Conservation (phyloP, 2,888 invertebrate species). For the Oasisia sp. region DNA sequence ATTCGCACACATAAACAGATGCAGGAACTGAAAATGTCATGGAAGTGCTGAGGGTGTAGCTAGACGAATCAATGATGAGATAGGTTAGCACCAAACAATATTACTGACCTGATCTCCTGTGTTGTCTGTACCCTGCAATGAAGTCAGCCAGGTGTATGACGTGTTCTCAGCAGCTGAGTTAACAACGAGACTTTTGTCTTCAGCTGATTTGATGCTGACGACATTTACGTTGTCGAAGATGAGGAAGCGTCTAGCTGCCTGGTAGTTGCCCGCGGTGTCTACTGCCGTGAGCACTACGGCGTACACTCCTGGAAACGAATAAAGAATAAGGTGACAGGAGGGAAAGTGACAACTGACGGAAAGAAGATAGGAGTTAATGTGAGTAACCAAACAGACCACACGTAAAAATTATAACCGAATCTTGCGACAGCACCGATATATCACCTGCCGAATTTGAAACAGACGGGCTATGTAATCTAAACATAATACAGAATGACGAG, state of each 20-base stretch:
- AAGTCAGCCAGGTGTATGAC: slow-evolving; percentile 24
- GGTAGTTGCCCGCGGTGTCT: slow-evolving; percentile 21
- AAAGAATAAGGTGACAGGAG: too few species aligned
- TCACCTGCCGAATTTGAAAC: too few species aligned
- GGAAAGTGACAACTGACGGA: too few species aligned
- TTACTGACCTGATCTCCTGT: not conserved
- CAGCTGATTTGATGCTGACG: not conserved
- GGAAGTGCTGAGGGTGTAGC: not conserved
- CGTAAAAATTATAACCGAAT: too few species aligned
- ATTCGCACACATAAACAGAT: too few species aligned
- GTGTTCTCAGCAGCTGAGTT: slow-evolving; percentile 27
- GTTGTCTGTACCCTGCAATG: not conserved
- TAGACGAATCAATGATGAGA: too few species aligned
- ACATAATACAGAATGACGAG: too few species aligned
- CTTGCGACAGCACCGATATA: too few species aligned
- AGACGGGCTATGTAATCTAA: too few species aligned
- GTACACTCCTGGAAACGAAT: slow-evolving; percentile 22
- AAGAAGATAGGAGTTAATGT: too few species aligned
- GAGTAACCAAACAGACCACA: too few species aligned
- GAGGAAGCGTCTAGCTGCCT: slow-evolving; percentile 19
- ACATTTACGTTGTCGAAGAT: slow-evolving; percentile 26
- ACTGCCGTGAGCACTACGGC: slow-evolving; percentile 19
- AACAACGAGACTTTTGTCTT: not conserved
- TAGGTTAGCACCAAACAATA: not conserved
- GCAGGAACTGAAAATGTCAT: too few species aligned